Conservation (phyloP, 2,797 vertebrate species). For the Cephalopachus bancanus region DNA sequence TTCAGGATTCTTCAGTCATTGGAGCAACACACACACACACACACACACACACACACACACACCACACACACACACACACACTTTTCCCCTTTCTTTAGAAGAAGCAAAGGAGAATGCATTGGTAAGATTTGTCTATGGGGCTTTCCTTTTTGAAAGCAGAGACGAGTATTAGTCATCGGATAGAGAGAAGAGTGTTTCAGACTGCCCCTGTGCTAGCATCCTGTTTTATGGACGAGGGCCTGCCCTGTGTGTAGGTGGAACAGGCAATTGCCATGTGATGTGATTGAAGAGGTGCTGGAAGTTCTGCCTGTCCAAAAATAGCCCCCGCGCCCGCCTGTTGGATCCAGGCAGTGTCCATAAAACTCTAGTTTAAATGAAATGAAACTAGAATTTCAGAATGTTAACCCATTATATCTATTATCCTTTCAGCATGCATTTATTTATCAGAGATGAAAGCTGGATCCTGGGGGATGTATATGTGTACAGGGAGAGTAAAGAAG, state of each 20-base stretch:
- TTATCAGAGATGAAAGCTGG: background rate
- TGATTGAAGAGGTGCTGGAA: conserved; percentile 84
- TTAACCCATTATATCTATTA: background rate
- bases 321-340: conserved; percentile 45
- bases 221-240: conserved; percentile 60
- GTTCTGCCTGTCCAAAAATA: conserved; percentile 80
- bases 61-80: background rate
- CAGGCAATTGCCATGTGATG: conserved; percentile 32
- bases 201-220: background rate
- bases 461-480: background rate
- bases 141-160: conserved; percentile 59
- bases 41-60: background rate
- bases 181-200: background rate
- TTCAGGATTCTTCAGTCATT: conserved; percentile 57
- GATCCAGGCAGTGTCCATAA: conserved; percentile 71
- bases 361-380: conserved; percentile 60
- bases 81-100: background rate
- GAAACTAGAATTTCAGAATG: conserved; percentile 60
- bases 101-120: conserved; percentile 12
- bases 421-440: background rate
- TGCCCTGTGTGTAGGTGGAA: conserved; percentile 64
- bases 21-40: background rate
- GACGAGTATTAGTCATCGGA: conserved; percentile 62
- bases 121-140: background rate
- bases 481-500: background rate